Evolutionary conservation across 2,888 invertebrate species (phyloP).

Genomic region (Ormia ochracea): DNA sequence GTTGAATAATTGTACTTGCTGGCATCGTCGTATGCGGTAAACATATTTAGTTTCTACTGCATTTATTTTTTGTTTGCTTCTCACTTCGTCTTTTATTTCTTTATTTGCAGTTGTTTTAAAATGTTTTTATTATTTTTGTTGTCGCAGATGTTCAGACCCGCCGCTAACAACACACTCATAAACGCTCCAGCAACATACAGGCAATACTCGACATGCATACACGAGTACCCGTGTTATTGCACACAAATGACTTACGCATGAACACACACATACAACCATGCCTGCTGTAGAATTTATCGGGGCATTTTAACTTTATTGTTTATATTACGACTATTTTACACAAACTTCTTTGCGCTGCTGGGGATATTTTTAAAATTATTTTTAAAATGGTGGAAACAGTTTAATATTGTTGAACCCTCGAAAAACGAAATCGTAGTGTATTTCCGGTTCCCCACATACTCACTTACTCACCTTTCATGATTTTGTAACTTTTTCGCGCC

Average conservation of each 20-base stretch:
- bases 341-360: background rate
- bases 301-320: conserved; percentile 52
- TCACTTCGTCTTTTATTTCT: background rate
- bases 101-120: background rate
- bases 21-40: conserved; percentile 35
- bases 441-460: background rate
- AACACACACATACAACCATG: background rate
- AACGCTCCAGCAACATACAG: conserved; percentile 8
- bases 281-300: conserved; percentile 32
- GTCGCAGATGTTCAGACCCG: conserved; percentile 31
- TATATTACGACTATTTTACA: conserved; percentile 40
- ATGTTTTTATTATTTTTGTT: background rate
- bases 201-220: background rate
- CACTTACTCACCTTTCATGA: background rate
- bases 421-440: conserved; percentile 9
- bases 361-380: background rate
- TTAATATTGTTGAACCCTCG: conserved; percentile 25
- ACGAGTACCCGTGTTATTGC: background rate
- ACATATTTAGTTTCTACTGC: conserved; percentile 16
- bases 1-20: conserved; percentile 32
- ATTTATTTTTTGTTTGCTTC: background rate
- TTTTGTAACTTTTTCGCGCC: background rate
- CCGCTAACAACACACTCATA: conserved; percentile 27
- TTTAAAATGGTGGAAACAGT: conserved; percentile 18
- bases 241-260: background rate